Evolutionary conservation across 1,140 invertebrate genomes (phyloP).

Genomic region (Drosophila insularis): DNA sequence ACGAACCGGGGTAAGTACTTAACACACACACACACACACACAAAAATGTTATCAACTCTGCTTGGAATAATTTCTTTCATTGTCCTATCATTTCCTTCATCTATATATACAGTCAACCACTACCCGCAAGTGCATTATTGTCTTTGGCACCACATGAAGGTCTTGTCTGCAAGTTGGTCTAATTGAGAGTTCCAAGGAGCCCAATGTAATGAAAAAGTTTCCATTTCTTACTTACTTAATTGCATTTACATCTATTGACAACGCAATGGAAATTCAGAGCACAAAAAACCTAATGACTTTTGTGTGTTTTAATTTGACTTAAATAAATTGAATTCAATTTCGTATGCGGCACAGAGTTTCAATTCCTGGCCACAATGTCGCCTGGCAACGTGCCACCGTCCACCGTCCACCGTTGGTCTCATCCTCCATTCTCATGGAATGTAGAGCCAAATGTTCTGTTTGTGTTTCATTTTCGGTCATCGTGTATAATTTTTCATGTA

Average conservation of each 20-base stretch:
- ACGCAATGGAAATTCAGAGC: constrained; percentile 40
- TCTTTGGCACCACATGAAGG: constrained; percentile 54
- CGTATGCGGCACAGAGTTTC: constrained; percentile 2
- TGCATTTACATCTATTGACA: constrained; percentile 38
- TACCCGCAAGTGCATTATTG: constrained; percentile 56
- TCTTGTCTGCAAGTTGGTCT: constrained; percentile 61
- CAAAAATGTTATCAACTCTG: not conserved
- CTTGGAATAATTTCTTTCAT: not conserved
- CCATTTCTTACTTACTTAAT: constrained; percentile 50
- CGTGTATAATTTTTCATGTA: constrained; percentile 72
- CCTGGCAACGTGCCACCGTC: constrained; percentile 57
- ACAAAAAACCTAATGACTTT: constrained; percentile 58
- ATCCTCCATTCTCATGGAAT: not conserved
- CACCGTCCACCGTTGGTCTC: constrained; percentile 19
- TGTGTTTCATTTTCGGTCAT: constrained; percentile 38
- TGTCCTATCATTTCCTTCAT: not conserved
- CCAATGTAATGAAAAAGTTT: not conserved
- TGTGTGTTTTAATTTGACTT: constrained; percentile 39
- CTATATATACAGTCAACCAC: constrained; percentile 51
- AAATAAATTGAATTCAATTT: constrained; percentile 52
- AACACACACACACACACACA: not conserved
- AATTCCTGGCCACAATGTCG: constrained; percentile 48
- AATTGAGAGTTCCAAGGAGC: constrained; percentile 8
- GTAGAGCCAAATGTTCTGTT: constrained; percentile 20
- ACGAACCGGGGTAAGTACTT: constrained; percentile 82